Conservation (phyloP, 2,888 invertebrate genomes). For the Brachyptera risi region DNA sequence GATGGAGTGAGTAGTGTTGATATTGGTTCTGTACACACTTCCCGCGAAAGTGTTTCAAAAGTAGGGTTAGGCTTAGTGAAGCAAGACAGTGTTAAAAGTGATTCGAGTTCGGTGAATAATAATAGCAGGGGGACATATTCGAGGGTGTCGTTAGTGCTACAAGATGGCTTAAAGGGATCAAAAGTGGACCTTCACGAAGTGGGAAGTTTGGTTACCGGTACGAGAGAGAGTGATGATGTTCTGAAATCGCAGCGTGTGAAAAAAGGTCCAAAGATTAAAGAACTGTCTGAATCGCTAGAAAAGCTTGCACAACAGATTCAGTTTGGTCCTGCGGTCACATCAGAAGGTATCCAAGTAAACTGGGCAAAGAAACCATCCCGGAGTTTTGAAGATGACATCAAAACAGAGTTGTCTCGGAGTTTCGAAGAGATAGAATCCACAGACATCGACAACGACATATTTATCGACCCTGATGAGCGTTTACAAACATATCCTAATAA, state of each 20-base stretch:
- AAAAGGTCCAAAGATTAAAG: background rate
- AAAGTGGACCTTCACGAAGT: no score
- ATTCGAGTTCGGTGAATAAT: no score
- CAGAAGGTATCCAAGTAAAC: background rate
- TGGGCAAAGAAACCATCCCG: background rate
- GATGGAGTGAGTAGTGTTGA: no score
- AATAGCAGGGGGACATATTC: no score
- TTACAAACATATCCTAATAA: constrained; percentile 7
- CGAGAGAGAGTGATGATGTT: background rate
- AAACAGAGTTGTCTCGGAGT: background rate
- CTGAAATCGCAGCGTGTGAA: background rate
- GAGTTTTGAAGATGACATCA: background rate
- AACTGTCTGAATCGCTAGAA: constrained; percentile 22
- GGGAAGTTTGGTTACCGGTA: no score
- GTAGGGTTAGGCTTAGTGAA: no score
- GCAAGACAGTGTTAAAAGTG: no score
- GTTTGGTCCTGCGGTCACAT: background rate
- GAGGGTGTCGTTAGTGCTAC: no score
- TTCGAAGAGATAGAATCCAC: background rate
- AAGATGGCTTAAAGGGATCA: no score
- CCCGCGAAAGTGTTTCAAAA: no score
- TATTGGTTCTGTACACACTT: no score
- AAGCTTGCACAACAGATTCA: constrained; percentile 22
- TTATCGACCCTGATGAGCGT: background rate
- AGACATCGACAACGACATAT: background rate